Base-by-base conservation (phyloP, 2,797 vertebrate species). In the Acomys russatus region DNA sequence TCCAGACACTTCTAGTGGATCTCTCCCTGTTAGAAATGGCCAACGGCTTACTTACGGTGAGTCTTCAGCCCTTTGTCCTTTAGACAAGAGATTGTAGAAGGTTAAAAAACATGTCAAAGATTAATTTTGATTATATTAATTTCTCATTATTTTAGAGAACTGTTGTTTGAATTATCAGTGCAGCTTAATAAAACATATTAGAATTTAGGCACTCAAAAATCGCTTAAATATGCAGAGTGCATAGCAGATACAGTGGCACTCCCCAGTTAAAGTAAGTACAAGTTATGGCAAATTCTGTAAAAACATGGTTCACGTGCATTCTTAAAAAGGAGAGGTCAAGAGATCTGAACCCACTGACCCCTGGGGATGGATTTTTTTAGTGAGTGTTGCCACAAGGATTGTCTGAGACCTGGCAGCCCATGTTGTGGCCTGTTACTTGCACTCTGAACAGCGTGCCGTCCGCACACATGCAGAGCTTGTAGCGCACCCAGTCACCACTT, bases 391-490 rank as follows among this genome's bases (percentile, higher is more conserved):
- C 99, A 2, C 99, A 99, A 0, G 99, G 99, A 96, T 99, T 99
- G 96, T 99, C 99, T 9, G 99, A 99, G 0, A 99, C 99, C 98
- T 99, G 99, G 98, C 99, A 99, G 96, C 99, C 99, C 99, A 99
- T 99, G 98, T 99, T 99, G 77, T 98, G 97, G 92, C 99, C 98
- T 22, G 99, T 99, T 94, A 99, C 99, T 98, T 99, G 99, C 2
- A 99, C 99, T 95, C 99, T 99, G 98, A 99, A 99, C 76, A 99
- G 99, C 0, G 99, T 99, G 77, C 99, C 99, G 0, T 99, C 99
- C 0, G 99, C 99, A 94, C 99, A 99, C 99, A 99, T 99, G 76
- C 99, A 99, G 33, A 99, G 99, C 98, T 99, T 99, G 98, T 99
- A 99, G 61, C 99, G 99, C 96, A 99, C 99, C 98, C 99, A 98